Evolutionary conservation across 2,797 vertebrate genomes (phyloP).

Genomic region (Fistularia commersonii): DNA sequence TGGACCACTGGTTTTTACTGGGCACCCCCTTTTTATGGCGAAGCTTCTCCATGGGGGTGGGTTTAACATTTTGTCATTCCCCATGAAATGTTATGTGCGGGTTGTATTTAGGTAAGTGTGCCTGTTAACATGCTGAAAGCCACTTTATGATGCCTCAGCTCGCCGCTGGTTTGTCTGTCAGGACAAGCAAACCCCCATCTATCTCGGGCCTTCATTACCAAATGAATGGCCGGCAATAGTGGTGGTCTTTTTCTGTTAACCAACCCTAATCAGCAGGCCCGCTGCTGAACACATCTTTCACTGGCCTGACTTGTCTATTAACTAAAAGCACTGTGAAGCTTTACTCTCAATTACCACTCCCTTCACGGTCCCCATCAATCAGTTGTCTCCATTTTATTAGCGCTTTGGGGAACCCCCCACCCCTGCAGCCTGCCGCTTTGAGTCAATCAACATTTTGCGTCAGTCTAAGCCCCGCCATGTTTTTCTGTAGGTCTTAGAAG

Average conservation of each 20-base stretch:
- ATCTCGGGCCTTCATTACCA: slow-evolving; percentile 58
- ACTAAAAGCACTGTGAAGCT: slow-evolving; percentile 78
- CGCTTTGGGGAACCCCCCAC: slow-evolving; percentile 41
- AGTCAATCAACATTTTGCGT: slow-evolving; percentile 25
- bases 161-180: slow-evolving; percentile 45
- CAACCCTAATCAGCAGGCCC: slow-evolving; percentile 67
- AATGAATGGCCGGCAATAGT: slow-evolving; percentile 49
- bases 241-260: slow-evolving; percentile 59
- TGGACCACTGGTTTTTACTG: slow-evolving; percentile 39
- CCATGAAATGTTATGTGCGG: slow-evolving; percentile 50
- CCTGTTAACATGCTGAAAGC: slow-evolving; percentile 49
- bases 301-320: slow-evolving; percentile 77
- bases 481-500: no score
- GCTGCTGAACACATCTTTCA: slow-evolving; percentile 74
- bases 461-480: no score
- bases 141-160: slow-evolving; percentile 44
- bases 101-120: slow-evolving; percentile 52
- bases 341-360: slow-evolving; percentile 80
- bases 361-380: slow-evolving; percentile 72
- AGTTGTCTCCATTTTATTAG: slow-evolving; percentile 66
- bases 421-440: slow-evolving; percentile 27
- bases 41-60: slow-evolving; percentile 33
- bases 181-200: slow-evolving; percentile 20
- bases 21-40: slow-evolving; percentile 33
- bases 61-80: slow-evolving; percentile 55